These are phyloP conservation scores for Drosophila lini DNA, from an alignment of 1,140 invertebrate species.

Conservation along the genomic window DNA sequence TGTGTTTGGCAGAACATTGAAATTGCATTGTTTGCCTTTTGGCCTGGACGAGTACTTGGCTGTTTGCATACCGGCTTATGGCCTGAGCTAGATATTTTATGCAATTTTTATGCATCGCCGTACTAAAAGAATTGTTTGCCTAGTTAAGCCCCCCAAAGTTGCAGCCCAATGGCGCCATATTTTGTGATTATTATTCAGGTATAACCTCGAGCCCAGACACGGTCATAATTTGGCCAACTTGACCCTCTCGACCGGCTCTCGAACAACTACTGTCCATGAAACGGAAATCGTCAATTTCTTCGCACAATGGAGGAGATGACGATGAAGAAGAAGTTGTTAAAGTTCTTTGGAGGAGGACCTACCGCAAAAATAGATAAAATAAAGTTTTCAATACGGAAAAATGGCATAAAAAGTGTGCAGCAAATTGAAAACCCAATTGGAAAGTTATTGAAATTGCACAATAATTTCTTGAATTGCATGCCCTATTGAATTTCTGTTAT, in stretches of 20 bases:
- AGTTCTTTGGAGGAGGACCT: conserved; percentile 42
- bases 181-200: conserved; percentile 53
- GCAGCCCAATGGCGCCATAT: conserved; percentile 62
- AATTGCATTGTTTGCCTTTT: conserved; percentile 80
- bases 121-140: conserved; percentile 73
- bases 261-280: conserved; percentile 21
- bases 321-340: conserved; percentile 68
- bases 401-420: conserved; percentile 69
- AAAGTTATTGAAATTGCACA: conserved; percentile 83
- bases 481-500: conserved; percentile 78
- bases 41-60: conserved; percentile 54
- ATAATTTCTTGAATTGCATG: conserved; percentile 82
- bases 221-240: conserved; percentile 35
- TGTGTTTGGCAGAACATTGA: conserved; percentile 40
- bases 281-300: conserved; percentile 65
- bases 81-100: conserved; percentile 53
- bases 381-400: conserved; percentile 46
- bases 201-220: conserved; percentile 23
- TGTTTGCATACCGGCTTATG: conserved; percentile 75
- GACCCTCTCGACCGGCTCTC: conserved; percentile 30
- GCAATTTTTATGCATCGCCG: conserved; percentile 70
- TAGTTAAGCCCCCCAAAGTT: conserved; percentile 66
- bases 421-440: conserved; percentile 82
- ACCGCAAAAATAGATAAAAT: conserved; percentile 63
- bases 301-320: conserved; percentile 33